Evolutionary conservation across 2,113 vertebrate species (phyloP), one percentile per base, ranked within the genome.

Genomic region (Sander lucioperca): DNA sequence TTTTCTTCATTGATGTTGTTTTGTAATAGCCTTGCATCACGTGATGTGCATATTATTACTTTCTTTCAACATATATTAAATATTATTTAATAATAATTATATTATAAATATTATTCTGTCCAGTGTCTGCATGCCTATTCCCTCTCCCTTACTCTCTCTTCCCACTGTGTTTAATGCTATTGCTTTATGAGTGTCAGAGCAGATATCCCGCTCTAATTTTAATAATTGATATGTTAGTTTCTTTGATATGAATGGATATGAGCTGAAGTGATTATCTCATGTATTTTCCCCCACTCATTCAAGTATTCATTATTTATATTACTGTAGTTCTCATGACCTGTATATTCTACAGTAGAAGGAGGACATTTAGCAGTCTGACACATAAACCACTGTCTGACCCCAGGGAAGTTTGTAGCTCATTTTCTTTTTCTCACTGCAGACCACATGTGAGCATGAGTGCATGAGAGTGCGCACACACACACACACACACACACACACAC

Each of bases 291-390:
- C 12, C 4, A 48, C 53, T 59, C 1, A 23, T 25, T 57, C 10
- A 27, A 23, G 23, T 58, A 14, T 19, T 36, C 15, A 15, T 50
- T 8, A 6, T 23, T 4, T 45, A 4, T 57, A 18, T 48, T 1
- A 45, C 67, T 67, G 70, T 68, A 78, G 73, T 68, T 77, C 80
- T 73, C 14, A n/a, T 57, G 74, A 14, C 30, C 39, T 72, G 72
- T 9, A 39, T 47, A 21, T 10, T 71, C 19, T 45, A 23, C 66
- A 77, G 65, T n/a, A 79, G 58, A 53, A 68, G 63, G 72, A 70
- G 75, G 59, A 77, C 79, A 88, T 84, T 84, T 63, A 87, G 86
- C 80, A 84, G 47, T 66, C 18, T 86, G 88, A 91, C 87, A 91
- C 87, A 86, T 11, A 76, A 87, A 89, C 78, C 72, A 76, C 81